Evolutionary conservation across 1,140 invertebrate species (phyloP).

Genomic region (Papilio glaucus): DNA sequence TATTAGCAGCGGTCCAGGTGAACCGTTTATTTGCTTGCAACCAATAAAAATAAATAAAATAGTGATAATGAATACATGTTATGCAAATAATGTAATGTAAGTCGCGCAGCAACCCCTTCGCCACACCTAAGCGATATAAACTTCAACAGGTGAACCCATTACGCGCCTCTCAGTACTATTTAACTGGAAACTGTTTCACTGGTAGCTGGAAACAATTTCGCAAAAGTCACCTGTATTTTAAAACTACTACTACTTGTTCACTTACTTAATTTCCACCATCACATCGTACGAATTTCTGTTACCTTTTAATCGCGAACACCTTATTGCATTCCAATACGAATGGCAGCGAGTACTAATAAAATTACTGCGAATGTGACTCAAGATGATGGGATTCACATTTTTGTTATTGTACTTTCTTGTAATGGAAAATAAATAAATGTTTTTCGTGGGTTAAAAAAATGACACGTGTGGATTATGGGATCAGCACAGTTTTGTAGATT

Average conservation of each 20-base stretch:
- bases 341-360: too few relatives aligned
- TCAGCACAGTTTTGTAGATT: too few relatives aligned
- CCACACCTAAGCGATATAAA: not conserved
- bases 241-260: not conserved
- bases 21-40: not conserved
- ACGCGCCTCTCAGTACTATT: not conserved
- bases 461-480: too few relatives aligned
- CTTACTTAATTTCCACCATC: not conserved
- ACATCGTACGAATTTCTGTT: not conserved
- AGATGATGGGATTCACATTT: too few relatives aligned
- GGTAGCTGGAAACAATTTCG: not conserved
- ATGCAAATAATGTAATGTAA: slow-evolving; percentile 7
- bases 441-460: too few relatives aligned
- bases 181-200: not conserved
- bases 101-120: not conserved
- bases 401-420: too few relatives aligned
- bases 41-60: not conserved
- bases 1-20: too few relatives aligned
- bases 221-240: not conserved
- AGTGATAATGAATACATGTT: slow-evolving; percentile 1
- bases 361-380: too few relatives aligned
- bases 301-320: not conserved
- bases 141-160: not conserved
- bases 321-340: too few relatives aligned
- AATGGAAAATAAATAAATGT: too few relatives aligned